Evolutionary conservation across 2,797 vertebrate species (phyloP), one percentile per base, ranked within the genome.

Genomic region (Anabas testudineus): DNA sequence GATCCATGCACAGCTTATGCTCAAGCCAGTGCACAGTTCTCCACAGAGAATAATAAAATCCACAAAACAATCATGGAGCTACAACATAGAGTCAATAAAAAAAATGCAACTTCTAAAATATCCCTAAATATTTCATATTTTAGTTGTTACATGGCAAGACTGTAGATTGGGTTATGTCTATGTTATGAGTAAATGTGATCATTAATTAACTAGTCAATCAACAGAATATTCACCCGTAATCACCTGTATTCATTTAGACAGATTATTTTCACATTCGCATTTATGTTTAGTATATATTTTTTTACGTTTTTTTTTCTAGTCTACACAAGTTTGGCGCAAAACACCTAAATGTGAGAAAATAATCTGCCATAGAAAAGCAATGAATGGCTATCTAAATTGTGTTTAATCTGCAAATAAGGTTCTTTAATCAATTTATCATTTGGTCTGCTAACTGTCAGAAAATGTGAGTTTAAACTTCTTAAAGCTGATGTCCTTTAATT

Each of bases 1-100:
- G 53, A 67, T 71, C 56, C 54, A 47, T 66, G 68, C 42, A 16
- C 52, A 43, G 76, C 69, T 79, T 87, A 52, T 66, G 65, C 84
- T 88, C 81, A 90, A 90, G 24, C 90, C 88, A 71, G 22, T 18
- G 87, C 86, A 91, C 76, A 90, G 89, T 74, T 84, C 80, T 81
- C 36, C 65, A 52, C 47, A 24, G 43, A 68, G 42, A 30, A 30
- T 30, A 30, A 30, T 30, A 30, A 30, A n/a, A 43, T 58, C 26
- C 14, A 46, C 21, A 52, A 41, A 30, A 18, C 39, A 66, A 8
- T 14, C n/a, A 49, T 42, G 22, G 62, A 51, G 48, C 62, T 9
- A 4, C 26, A 28, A 28, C 26, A 28, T 26, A 28, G 26, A 30
- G 28, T 30, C 6, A 30, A 30, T 28, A n/a, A n/a, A 28, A 28